Base-by-base conservation (phyloP, 2,113 vertebrate species). In the Trematocara nigrifrons region DNA sequence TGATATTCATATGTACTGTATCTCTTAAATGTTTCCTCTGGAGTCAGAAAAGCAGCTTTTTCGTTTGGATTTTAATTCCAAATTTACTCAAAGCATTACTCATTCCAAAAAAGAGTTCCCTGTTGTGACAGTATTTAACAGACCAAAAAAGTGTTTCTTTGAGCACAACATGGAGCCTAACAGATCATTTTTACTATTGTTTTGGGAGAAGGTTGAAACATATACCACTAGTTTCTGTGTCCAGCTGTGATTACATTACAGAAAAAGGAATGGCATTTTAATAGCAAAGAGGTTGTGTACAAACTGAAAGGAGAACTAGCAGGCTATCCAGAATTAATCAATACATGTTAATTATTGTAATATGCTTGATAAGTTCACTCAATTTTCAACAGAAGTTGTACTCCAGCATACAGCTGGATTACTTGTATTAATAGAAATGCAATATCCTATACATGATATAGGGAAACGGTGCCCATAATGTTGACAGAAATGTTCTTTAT, bases 171-270 rank as follows among this genome's bases (percentile, higher is more conserved):
- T 56, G 84, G 40, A 71, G 40, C 42, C 51, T 29, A 29, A 29
- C 66, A 40, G 57, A 56, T 45, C 20, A 77, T 81, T 91, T 66
- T 80, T 77, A 52, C 74, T n/a, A 7, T 59, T 89, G 78, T 83
- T 85, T 61, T 83, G 8, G 40, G 51, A 79, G 31, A 84, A 77
- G 74, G 40, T 22, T 81, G 74, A 61, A 80, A 53, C 47, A 15
- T 80, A 49, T 54, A 42, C 11, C 1, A 6, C 42, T 59, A 35
- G 51, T 82, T 83, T 77, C 29, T 84, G 22, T 18, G 69, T 89
- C 80, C 90, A 86, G 84, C 87, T 90, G 90, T 74, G 85, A 84
- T 82, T 88, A 49, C 35, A 90, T 92, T 81, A 85, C 20, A 54
- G 47, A 85, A 80, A 89, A 85, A 85, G 45, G 20, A 54, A 66